Percentiles rank a stretch among this genome's conserved stretches.
These are phyloP conservation scores for Myotis findleyi DNA, from an alignment of 2,797 vertebrate species.

Conservation along the genomic window DNA sequence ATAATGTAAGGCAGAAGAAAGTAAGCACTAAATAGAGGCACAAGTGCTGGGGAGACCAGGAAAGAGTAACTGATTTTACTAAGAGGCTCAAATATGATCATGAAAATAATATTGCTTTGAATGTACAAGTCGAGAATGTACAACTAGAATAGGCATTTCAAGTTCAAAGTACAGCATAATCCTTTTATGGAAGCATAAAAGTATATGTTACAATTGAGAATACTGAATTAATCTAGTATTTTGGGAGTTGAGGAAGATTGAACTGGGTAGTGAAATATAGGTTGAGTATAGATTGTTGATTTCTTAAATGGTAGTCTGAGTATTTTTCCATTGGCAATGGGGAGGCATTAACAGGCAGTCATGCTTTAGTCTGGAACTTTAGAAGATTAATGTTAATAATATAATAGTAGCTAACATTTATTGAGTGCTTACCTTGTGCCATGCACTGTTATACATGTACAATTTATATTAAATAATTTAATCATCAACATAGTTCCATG, in stretches of 20 bases:
- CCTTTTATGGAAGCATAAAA: background rate
- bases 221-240: background rate
- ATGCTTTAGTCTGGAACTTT: background rate
- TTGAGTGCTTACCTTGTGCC: background rate
- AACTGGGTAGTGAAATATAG: background rate
- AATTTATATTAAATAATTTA: background rate
- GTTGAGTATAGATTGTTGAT: background rate
- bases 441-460: background rate
- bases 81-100: background rate
- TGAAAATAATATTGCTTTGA: conserved; percentile 9
- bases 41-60: background rate
- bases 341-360: background rate
- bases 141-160: background rate
- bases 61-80: background rate
- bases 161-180: background rate
- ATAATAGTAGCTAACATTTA: background rate
- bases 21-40: background rate
- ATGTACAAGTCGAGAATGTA: background rate
- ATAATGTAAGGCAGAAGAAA: background rate
- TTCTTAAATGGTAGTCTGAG: background rate
- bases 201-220: background rate
- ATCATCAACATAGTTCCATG: background rate
- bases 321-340: background rate
- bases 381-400: background rate
- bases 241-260: background rate